Evolutionary conservation across 1,140 invertebrate species (phyloP).

Genomic region (Lasaia peninsularis): DNA sequence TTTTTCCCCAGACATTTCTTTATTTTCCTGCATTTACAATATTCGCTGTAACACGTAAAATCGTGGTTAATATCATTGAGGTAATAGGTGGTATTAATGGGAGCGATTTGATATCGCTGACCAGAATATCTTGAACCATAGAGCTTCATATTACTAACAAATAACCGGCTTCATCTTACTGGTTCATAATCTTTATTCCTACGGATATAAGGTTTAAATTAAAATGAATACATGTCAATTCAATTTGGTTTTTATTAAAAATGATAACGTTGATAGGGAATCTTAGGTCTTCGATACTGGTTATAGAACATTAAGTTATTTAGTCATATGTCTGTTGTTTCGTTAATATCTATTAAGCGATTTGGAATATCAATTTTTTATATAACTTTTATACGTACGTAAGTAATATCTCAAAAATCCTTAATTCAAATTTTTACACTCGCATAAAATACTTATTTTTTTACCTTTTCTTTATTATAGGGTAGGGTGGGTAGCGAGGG

Average conservation of each 20-base stretch:
- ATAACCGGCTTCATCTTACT: neutral
- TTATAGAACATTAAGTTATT: conserved; percentile 8
- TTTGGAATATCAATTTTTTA: conserved; percentile 7
- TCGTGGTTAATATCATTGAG: conserved; percentile 9
- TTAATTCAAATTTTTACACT: too few species aligned
- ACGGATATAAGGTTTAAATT: neutral
- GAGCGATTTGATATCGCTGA: conserved; percentile 5
- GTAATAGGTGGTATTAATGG: conserved; percentile 8
- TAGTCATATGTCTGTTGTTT: conserved; percentile 2
- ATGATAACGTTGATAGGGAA: conserved; percentile 2
- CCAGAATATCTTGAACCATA: neutral
- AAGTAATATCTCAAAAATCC: too few species aligned
- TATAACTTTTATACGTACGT: neutral
- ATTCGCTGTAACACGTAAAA: neutral
- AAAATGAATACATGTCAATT: neutral
- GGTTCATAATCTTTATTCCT: neutral
- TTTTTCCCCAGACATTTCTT: neutral
- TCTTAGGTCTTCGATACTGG: neutral
- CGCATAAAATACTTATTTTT: too few species aligned
- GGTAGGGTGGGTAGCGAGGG: too few species aligned
- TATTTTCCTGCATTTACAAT: neutral
- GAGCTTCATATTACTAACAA: conserved; percentile 5
- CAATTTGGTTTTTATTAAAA: conserved; percentile 3
- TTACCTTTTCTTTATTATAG: too few species aligned
- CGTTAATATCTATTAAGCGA: conserved; percentile 10